Percentiles rank a stretch among this genome's conserved stretches.
phyloP scores from a whole-genome alignment of 2,888 invertebrate species.

The Schizaphis graminum region DNA sequence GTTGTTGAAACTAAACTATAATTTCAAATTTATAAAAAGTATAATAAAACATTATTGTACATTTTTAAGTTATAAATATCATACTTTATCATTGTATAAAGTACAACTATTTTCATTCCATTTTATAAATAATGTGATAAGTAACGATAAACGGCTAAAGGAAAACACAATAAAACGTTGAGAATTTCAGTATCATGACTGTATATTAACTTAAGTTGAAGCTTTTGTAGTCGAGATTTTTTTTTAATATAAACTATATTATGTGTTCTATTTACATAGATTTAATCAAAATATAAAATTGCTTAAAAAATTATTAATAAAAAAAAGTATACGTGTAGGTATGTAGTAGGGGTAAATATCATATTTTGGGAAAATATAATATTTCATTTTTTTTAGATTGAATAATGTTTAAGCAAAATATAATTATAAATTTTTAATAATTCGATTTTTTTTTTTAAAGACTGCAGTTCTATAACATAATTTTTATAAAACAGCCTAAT shows the following conservation, averaged over 20 bases:
- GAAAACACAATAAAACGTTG: not conserved
- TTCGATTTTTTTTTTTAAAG: not conserved
- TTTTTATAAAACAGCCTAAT: not conserved
- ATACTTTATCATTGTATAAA: not conserved
- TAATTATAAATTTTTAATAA: not conserved
- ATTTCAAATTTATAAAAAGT: not conserved
- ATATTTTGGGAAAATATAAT: too few species aligned
- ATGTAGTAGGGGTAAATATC: not conserved
- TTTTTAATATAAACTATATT: not conserved
- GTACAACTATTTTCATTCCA: constrained; percentile 4
- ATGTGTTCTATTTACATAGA: not conserved
- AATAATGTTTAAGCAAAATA: not conserved
- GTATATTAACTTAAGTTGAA: not conserved
- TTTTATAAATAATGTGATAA: constrained; percentile 9
- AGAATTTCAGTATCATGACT: not conserved
- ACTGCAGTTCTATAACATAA: not conserved
- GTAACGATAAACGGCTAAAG: constrained; percentile 6
- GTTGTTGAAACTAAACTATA: not conserved
- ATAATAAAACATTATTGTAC: not conserved
- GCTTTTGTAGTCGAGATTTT: not conserved
- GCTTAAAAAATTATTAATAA: not conserved
- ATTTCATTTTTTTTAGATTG: too few species aligned
- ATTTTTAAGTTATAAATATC: not conserved
- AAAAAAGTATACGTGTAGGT: not conserved
- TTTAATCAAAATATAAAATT: not conserved